These are phyloP conservation scores for Melanotaenia parkinsoni DNA, from an alignment of 2,797 vertebrate genomes.

Conservation along the genomic window DNA sequence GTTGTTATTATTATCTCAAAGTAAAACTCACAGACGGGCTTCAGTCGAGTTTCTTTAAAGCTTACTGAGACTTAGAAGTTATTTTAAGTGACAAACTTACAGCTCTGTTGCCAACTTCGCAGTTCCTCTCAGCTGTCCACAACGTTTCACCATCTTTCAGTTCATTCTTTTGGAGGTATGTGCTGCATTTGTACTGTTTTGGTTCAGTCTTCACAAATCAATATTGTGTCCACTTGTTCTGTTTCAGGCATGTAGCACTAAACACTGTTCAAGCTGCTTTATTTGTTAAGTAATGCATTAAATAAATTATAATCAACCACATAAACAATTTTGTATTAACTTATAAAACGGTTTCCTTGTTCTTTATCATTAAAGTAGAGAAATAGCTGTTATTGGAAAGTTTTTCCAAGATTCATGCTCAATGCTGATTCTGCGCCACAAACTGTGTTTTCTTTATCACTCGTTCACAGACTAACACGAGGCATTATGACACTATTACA, in stretches of 20 bases:
- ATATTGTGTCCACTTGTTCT: too few species aligned
- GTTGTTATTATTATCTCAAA: background rate
- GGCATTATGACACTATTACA: too few species aligned
- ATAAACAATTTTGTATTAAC: background rate
- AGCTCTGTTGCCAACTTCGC: background rate
- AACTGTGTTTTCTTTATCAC: too few species aligned
- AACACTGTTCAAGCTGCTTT: background rate
- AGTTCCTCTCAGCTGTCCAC: constrained; percentile 8
- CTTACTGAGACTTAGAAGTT: background rate
- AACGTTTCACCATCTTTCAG: background rate
- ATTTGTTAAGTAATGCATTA: background rate
- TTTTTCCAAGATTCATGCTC: background rate
- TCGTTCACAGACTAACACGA: too few species aligned
- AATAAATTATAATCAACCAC: background rate
- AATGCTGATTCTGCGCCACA: too few species aligned
- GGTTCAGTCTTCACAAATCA: background rate
- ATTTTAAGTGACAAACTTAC: background rate
- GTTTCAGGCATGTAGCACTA: too few species aligned
- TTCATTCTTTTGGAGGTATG: background rate
- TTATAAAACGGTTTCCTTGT: background rate
- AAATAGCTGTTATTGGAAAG: background rate
- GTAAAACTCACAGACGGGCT: background rate
- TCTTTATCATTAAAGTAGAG: background rate
- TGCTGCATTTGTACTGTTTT: background rate
- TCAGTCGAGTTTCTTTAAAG: background rate